Evolutionary conservation across 2,797 vertebrate species (phyloP).

Genomic region (Tarsius wallacei): DNA sequence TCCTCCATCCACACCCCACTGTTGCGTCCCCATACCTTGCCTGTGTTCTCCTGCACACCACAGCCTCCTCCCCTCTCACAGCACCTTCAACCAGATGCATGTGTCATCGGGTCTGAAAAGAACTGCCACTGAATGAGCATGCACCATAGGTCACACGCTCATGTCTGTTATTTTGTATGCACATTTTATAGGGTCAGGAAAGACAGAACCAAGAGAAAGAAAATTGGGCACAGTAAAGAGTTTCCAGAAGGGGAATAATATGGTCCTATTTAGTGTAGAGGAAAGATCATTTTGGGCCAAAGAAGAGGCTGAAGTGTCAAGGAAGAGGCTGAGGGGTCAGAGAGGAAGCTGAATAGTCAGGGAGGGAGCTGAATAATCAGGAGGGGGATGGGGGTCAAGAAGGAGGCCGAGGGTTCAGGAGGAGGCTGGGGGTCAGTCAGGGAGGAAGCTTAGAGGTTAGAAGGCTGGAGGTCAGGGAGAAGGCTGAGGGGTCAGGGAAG

Average conservation of each 20-base stretch:
- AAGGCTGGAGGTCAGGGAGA: neutral
- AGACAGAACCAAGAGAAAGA: neutral
- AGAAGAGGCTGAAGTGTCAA: neutral
- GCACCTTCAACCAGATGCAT: accelerated
- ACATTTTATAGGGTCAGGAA: neutral
- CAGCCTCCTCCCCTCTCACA: too few relatives aligned
- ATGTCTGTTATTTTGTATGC: neutral
- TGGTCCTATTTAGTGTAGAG: neutral
- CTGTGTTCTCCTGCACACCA: neutral
- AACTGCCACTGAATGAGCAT: neutral
- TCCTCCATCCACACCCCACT: neutral
- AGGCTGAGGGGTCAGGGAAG: neutral
- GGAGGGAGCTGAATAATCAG: neutral
- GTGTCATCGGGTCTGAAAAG: neutral
- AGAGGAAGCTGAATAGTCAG: neutral
- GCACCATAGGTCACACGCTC: accelerated
- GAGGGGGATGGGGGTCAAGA: neutral
- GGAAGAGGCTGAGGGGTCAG: neutral
- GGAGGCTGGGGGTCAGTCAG: neutral
- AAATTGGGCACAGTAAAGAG: neutral
- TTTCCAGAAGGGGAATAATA: neutral
- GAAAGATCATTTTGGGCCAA: neutral
- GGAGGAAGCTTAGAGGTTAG: too few relatives aligned
- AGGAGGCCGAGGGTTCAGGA: neutral
- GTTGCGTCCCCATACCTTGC: neutral